phyloP scores from a whole-genome alignment of 2,888 invertebrate genomes.

The Antitype chi region DNA sequence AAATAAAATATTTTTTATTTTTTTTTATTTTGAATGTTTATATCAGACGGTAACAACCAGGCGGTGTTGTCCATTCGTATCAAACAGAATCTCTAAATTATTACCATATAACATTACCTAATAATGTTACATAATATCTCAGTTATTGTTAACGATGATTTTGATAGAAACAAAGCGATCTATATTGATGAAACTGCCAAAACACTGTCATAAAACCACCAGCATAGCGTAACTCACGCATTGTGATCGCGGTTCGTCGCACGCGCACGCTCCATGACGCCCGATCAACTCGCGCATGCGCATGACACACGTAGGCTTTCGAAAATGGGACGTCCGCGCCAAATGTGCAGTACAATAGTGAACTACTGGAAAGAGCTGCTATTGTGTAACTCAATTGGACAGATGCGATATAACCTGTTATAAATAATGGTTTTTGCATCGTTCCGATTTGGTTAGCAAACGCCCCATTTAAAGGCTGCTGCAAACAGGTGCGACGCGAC shows the following conservation, averaged over 20 bases:
- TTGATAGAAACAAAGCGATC: slow-evolving; percentile 53
- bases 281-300: slow-evolving; percentile 75
- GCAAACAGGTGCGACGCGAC: too few species aligned
- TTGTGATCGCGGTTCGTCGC: slow-evolving; percentile 80
- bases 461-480: too few species aligned
- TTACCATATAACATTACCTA: neutral
- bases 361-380: slow-evolving; percentile 54
- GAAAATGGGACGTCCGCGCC: slow-evolving; percentile 76
- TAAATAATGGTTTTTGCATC: slow-evolving; percentile 47
- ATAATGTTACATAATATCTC: neutral
- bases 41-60: neutral
- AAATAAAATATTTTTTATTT: too few species aligned
- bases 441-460: slow-evolving; percentile 51
- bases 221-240: slow-evolving; percentile 75
- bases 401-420: slow-evolving; percentile 59
- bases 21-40: too few species aligned
- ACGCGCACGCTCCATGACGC: slow-evolving; percentile 80
- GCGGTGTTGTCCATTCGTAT: neutral
- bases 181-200: slow-evolving; percentile 71
- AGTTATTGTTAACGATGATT: slow-evolving; percentile 7
- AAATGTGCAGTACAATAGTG: slow-evolving; percentile 72
- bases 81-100: neutral
- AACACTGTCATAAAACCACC: slow-evolving; percentile 75
- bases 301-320: slow-evolving; percentile 77
- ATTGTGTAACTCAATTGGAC: slow-evolving; percentile 72